Evolutionary conservation across 2,113 vertebrate genomes (phyloP), one percentile per base, ranked within the genome.

Genomic region (Perca fluviatilis): DNA sequence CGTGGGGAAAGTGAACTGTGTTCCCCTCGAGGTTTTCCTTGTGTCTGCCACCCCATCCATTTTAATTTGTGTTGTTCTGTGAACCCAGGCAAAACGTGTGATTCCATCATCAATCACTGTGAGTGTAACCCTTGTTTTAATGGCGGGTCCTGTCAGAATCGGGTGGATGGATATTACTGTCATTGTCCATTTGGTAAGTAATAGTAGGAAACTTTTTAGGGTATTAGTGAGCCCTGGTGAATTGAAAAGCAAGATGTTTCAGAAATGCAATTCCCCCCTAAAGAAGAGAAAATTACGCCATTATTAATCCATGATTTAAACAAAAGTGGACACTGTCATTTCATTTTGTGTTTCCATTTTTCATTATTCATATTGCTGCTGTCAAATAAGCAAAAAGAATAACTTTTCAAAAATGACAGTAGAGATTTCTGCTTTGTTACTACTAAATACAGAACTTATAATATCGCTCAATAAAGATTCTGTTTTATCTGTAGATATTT

Each of bases 61-160:
- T 95, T 94, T 94, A 87, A 94, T 95, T 93, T 93, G 93, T 95
- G 92, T 95, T 91, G 92, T 96, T 95, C 91, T 95, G 94, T 96
- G 92, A 96, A 95, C 93, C 93, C 95, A 99, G 98, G 98, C 65
- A 98, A 96, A 96, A 96, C 92, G 1, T 99, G 98, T 57, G 98
- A 98, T 78, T 97, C 97, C 86, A 89, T 97, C 80, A 96, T 99
- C 96, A 97, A 99, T 94, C 96, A 99, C 95, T 99, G 98, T 93
- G 98, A 98, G 87, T 99, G 98, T 94, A 99, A 97, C 91, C 98
- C 98, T 12, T 99, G 98, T 94, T 99, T 99, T 95, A 98, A 99
- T 70, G 97, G 97, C 36, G 98, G 97, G 0, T 98, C 98, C 93
- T 99, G 98, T 93, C 98, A 98, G 83, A 99, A 96, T 16, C 96